Base-by-base conservation (phyloP, 2,797 vertebrate species). In the Hozukius guyotensis region DNA sequence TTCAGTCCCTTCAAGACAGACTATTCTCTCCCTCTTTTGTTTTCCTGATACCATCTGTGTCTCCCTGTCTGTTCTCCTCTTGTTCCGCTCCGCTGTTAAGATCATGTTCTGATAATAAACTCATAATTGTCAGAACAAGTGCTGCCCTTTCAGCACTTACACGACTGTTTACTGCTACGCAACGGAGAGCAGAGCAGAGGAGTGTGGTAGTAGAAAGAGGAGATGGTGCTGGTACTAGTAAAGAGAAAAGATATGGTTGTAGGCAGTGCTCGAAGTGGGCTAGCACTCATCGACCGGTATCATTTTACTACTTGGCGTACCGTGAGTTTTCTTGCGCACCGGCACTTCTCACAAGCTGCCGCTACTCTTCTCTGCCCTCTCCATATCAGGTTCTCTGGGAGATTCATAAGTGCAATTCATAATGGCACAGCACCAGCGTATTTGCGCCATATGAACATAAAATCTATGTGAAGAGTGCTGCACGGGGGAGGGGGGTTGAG, bases 71-170 rank as follows among this genome's bases (percentile, higher is more conserved):
- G 65, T 36, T 78, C 68, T 66, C 46, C 65, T 80, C 82, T 83
- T 64, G 80, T 85, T 84, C 73, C n/a, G 36, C 59, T 73, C 68
- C 82, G 72, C 78, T 67, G 79, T 81, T 66, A 84, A 90, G 87
- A 91, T 91, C 70, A 13, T 87, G 82, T 85, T 77, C 85, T 80
- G 88, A 90, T 90, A 89, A 90, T 87, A 72, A 84, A 72, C 84
- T 89, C 77, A 77, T 89, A 89, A 88, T 86, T 86, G 77, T 83
- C 14, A 76, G 78, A 85, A 84, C 83, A 84, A 82, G 62, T 20
- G 52, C 11, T 62, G 84, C 72, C 75, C 78, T 81, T 89, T 86
- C 62, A 84, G 69, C 80, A 67, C 72, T 73, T 59, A 81, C 63
- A 65, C 4, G 14, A 73, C 70, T 72, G 62, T 80, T 83, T 65